Evolutionary conservation across 2,797 vertebrate species (phyloP), one percentile per base, ranked within the genome.

Genomic region (Agapornis canus): DNA sequence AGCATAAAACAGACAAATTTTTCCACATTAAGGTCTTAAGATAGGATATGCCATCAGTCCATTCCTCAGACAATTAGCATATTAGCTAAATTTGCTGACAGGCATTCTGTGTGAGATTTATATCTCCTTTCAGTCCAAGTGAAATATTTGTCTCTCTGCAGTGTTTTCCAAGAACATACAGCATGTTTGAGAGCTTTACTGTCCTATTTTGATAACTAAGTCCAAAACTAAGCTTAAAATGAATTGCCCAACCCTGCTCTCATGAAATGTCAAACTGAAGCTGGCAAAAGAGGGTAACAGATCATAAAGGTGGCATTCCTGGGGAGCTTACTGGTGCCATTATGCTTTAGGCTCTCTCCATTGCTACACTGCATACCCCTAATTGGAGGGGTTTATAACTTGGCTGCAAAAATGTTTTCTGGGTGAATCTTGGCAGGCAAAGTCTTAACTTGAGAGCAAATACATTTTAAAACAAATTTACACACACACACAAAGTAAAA

Each of bases 121-220:
- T 89, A 65, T 65, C 91, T 75, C 88, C 86, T 94, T 86, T 94
- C 82, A 96, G 68, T 96, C 95, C 97, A 98, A 98, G 92, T 90
- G 96, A 97, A 98, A 98, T 98, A 97, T 98, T 98, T 98, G 94
- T 93, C 78, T 97, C 96, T 96, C 89, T 95, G 64, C 85, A 95
- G 64, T 45, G 71, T 91, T 97, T 95, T 96, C 90, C 94, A 94
- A 97, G 90, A 86, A 97, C 91, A 96, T 95, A 96, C 61, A 96
- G 75, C 85, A 89, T 88, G 86, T 92, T 97, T 96, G 86, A 95
- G 93, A 92, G 84, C 94, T 96, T 96, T 77, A 95, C 90, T 95
- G 94, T 97, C 92, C 90, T 96, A 96, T 96, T 97, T 96, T 93
- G 80, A 95, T 94, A 97, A 86, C 76, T 70, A 93, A 82, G 65